A percentile compares a stretch with the other conserved stretches of the same genome.
Evolutionary conservation across 2,888 invertebrate species (phyloP).

Genomic region (Agrochola litura): DNA sequence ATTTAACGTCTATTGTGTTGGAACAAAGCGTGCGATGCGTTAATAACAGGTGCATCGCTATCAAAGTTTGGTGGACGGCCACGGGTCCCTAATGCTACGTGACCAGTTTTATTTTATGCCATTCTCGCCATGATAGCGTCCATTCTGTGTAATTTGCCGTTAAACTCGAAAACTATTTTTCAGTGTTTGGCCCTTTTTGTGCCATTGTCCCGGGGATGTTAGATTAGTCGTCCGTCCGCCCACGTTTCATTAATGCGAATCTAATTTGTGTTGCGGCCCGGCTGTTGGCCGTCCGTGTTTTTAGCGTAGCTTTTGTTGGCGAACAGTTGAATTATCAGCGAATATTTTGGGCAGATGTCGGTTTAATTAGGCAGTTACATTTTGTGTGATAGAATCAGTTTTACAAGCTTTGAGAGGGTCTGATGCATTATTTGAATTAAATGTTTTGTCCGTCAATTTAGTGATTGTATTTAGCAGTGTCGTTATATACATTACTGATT

Average conservation of each 20-base stretch:
- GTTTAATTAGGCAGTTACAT: constrained; percentile 69
- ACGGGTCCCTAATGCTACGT: constrained; percentile 79
- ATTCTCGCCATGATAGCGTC: constrained; percentile 85
- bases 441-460: constrained; percentile 9
- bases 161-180: constrained; percentile 86
- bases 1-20: constrained; percentile 88
- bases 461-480: constrained; percentile 7
- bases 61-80: constrained; percentile 77
- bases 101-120: constrained; percentile 86
- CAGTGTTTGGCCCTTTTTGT: constrained; percentile 83
- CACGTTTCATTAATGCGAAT: constrained; percentile 88
- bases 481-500: neutral
- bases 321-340: constrained; percentile 76
- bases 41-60: constrained; percentile 89
- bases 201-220: constrained; percentile 79
- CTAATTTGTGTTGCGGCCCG: constrained; percentile 83
- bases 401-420: constrained; percentile 21
- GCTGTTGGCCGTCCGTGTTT: constrained; percentile 75
- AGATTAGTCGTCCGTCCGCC: constrained; percentile 82
- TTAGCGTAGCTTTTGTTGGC: constrained; percentile 80
- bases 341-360: constrained; percentile 77
- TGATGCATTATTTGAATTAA: constrained; percentile 5
- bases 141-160: constrained; percentile 87
- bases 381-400: constrained; percentile 47
- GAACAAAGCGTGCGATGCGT: constrained; percentile 88